Evolutionary conservation across 2,888 invertebrate species (phyloP).

Genomic region (Leptinotarsa tumamoca): DNA sequence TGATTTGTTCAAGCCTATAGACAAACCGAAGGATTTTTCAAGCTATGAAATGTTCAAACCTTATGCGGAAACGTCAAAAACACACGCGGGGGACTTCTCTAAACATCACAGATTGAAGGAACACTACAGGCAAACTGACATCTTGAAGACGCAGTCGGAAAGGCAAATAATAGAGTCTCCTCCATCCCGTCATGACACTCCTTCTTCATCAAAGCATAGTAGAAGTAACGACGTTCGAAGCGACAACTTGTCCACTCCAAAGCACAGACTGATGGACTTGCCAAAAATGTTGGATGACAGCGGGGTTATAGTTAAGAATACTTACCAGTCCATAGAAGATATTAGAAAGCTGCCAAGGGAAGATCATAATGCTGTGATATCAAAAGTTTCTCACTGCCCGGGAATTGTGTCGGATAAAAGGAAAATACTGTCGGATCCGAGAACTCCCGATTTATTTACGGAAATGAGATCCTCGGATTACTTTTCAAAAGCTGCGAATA

Average conservation of each 20-base stretch:
- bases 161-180: not conserved
- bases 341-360: conserved; percentile 26
- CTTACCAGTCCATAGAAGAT: conserved; percentile 31
- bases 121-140: conserved; percentile 10
- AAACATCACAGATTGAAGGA: conserved; percentile 20
- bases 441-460: conserved; percentile 12
- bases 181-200: conserved; percentile 1
- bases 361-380: conserved; percentile 48
- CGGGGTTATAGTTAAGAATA: conserved; percentile 42
- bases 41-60: conserved; percentile 39
- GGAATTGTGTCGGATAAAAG: conserved; percentile 58
- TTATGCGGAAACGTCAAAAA: conserved; percentile 32
- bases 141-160: conserved; percentile 9
- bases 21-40: conserved; percentile 27
- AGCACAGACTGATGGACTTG: conserved; percentile 10
- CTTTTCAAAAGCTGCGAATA: not conserved
- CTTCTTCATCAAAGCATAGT: conserved; percentile 5
- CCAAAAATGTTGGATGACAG: conserved; percentile 35
- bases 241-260: not conserved
- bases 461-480: not conserved
- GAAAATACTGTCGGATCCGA: conserved; percentile 25
- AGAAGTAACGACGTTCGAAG: not conserved
- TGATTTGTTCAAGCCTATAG: conserved; percentile 15
- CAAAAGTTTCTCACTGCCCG: conserved; percentile 57
- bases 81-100: not conserved